Evolutionary conservation across 2,113 vertebrate species (phyloP).

Genomic region (Emydocephalus ijimae): DNA sequence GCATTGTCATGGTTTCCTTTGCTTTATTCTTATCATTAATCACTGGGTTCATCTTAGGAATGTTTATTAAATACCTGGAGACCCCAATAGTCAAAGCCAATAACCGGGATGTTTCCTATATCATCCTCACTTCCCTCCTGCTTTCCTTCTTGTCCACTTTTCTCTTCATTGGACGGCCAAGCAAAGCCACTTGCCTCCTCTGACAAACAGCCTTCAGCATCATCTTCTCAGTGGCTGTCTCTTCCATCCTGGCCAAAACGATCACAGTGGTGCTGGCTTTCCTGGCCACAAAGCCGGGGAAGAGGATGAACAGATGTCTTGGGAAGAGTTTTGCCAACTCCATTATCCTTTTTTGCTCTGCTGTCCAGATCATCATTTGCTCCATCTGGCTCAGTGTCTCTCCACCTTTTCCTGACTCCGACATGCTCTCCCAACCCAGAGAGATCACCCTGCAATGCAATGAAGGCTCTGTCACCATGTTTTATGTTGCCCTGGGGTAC

Average conservation of each 20-base stretch:
- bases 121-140: not conserved
- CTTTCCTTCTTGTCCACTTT: not conserved
- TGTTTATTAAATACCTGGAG: not conserved
- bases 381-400: not conserved
- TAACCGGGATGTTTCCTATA: not conserved
- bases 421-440: not conserved
- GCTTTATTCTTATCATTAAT: not conserved
- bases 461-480: not conserved
- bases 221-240: not conserved
- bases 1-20: not conserved
- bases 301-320: not conserved
- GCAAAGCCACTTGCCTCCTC: not conserved
- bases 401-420: not conserved
- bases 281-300: not conserved
- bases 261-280: not conserved
- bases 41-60: not conserved
- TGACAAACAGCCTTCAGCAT: not conserved
- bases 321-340: not conserved
- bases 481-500: not conserved
- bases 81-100: not conserved
- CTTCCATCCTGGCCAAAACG: not conserved
- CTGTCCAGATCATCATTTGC: not conserved
- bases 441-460: not conserved
- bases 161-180: not conserved
- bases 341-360: not conserved